Percentiles rank a stretch among this genome's conserved stretches.
Evolutionary conservation across 2,888 invertebrate genomes (phyloP).

Genomic region (Microdon myrmicae): DNA sequence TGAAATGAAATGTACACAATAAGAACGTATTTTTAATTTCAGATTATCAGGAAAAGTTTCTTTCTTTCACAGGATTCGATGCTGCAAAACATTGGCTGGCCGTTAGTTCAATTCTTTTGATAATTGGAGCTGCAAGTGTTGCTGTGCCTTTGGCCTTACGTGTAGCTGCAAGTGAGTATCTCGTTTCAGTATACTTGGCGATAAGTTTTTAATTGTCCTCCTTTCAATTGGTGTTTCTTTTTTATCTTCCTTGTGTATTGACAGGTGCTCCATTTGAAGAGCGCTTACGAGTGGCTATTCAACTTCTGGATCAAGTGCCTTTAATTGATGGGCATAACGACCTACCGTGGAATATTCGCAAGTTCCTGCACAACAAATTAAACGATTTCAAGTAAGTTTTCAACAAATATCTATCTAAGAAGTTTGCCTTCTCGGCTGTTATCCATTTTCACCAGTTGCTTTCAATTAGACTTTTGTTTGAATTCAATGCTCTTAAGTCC

Average conservation of each 20-base stretch:
- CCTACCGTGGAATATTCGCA: constrained; percentile 89
- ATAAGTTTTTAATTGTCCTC: constrained; percentile 19
- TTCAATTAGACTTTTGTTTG: no score
- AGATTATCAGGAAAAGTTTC: no score
- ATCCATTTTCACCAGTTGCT: constrained; percentile 6
- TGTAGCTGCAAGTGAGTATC: constrained; percentile 72
- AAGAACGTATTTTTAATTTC: no score
- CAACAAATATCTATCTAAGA: constrained; percentile 48
- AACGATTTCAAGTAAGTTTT: constrained; percentile 78
- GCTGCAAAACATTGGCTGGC: constrained; percentile 79
- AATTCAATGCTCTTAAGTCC: no score
- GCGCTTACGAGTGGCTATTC: constrained; percentile 77
- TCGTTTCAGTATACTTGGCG: constrained; percentile 28
- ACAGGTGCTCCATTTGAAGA: constrained; percentile 79
- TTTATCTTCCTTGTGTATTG: constrained; percentile 2
- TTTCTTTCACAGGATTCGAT: constrained; percentile 68
- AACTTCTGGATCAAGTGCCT: constrained; percentile 80
- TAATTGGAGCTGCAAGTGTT: constrained; percentile 83
- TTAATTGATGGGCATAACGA: constrained; percentile 90
- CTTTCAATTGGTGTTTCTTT: constrained; percentile 1
- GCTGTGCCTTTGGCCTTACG: constrained; percentile 82
- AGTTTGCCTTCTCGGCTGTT: neutral
- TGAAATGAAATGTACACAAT: no score
- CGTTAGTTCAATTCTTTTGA: constrained; percentile 78
- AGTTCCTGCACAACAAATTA: constrained; percentile 88